These are phyloP conservation scores for Limosa lapponica DNA, from an alignment of 2,797 vertebrate species.

Conservation along the genomic window DNA sequence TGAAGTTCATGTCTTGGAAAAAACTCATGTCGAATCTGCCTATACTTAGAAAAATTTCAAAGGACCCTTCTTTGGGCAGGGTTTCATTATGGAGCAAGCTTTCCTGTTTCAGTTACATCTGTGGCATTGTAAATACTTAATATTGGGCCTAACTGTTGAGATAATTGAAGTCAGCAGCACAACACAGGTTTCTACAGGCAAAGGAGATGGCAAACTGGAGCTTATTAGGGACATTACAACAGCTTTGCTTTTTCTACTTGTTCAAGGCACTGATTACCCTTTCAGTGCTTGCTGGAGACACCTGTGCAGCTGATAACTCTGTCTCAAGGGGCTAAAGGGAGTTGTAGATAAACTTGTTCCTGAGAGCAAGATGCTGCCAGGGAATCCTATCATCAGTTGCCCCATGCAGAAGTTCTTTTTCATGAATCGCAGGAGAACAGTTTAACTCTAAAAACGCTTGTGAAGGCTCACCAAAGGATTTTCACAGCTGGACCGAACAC, in stretches of 20 bases:
- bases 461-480: not conserved
- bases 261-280: not conserved
- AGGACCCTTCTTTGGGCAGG: not conserved
- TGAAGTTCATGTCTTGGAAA: not conserved
- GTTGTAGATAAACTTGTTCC: not conserved
- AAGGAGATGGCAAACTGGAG: not conserved
- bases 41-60: not conserved
- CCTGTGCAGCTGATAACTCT: not conserved
- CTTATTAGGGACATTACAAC: not conserved
- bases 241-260: not conserved
- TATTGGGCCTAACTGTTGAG: not conserved
- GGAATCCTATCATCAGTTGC: not conserved
- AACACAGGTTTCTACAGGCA: not conserved
- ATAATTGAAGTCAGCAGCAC: not conserved
- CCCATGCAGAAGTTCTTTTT: not conserved
- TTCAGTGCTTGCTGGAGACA: not conserved
- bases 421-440: not conserved
- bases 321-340: not conserved
- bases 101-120: not conserved
- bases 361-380: not conserved
- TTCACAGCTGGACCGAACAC: not conserved
- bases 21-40: not conserved
- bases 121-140: not conserved
- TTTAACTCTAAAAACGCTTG: not conserved
- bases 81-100: not conserved